These are phyloP conservation scores for Zootoca vivipara DNA, from an alignment of 2,113 vertebrate species.

Conservation along the genomic window DNA sequence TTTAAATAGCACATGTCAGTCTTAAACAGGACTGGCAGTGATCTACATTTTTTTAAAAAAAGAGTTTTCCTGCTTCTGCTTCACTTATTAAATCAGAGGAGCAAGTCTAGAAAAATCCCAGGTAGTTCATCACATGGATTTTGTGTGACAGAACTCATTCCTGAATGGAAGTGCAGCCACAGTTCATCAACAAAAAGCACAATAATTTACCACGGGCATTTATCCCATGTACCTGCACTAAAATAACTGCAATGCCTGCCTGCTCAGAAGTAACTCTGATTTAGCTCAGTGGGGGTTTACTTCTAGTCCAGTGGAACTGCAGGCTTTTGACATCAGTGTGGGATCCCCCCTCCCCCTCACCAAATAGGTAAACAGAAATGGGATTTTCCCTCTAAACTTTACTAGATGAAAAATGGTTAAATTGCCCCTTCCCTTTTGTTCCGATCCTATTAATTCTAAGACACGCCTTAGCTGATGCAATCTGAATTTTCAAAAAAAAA, in stretches of 20 bases:
- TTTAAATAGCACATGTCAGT: constrained; percentile 41
- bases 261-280: background rate
- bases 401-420: background rate
- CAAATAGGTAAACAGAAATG: no score
- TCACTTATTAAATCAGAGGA: background rate
- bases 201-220: background rate
- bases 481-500: background rate
- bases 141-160: background rate
- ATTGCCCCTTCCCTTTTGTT: background rate
- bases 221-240: background rate
- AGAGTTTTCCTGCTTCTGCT: background rate
- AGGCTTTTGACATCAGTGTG: background rate
- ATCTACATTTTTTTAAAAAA: constrained; percentile 35
- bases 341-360: no score
- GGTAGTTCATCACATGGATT: background rate
- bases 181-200: background rate
- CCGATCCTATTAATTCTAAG: background rate
- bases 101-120: background rate
- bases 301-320: background rate
- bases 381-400: no score
- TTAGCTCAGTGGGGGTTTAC: background rate
- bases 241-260: background rate
- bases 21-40: constrained; percentile 15
- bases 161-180: background rate
- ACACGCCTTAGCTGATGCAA: background rate